A percentile compares a stretch with the other conserved stretches of the same genome.
phyloP scores from a whole-genome alignment of 2,113 vertebrate species.

The Cacatua alba region DNA sequence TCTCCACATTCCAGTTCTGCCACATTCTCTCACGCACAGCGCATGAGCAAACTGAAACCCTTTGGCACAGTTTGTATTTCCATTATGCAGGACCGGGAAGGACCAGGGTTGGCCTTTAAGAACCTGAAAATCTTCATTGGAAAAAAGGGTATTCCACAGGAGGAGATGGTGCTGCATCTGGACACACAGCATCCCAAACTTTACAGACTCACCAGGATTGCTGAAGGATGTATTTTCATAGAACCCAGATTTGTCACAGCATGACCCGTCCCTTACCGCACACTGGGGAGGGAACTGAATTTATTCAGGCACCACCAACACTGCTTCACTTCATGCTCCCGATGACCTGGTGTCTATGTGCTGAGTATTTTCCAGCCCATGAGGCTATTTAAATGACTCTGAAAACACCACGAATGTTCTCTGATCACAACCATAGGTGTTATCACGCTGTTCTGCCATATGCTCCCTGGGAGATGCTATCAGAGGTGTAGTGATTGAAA shows the following conservation, averaged over 20 bases:
- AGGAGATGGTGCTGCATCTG: background rate
- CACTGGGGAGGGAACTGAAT: background rate
- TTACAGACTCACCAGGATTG: background rate
- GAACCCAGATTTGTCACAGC: background rate
- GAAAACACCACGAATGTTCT: background rate
- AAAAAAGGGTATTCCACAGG: background rate
- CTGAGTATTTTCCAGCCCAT: background rate
- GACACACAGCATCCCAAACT: background rate
- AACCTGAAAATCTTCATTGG: background rate
- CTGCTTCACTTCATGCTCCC: background rate
- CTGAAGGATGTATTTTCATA: background rate
- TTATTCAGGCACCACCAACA: background rate
- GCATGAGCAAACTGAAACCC: background rate
- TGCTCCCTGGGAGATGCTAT: background rate
- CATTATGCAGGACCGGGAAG: background rate
- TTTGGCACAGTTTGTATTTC: background rate
- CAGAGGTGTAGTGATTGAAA: background rate
- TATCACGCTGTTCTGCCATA: background rate
- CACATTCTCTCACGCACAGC: background rate
- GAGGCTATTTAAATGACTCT: background rate
- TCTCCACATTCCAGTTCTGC: background rate
- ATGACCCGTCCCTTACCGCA: background rate
- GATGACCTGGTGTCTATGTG: background rate
- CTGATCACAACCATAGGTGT: background rate
- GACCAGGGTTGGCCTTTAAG: background rate